Evolutionary conservation across 2,888 invertebrate genomes (phyloP), one percentile per base, ranked within the genome.

Genomic region (Chromoteleia sp.): DNA sequence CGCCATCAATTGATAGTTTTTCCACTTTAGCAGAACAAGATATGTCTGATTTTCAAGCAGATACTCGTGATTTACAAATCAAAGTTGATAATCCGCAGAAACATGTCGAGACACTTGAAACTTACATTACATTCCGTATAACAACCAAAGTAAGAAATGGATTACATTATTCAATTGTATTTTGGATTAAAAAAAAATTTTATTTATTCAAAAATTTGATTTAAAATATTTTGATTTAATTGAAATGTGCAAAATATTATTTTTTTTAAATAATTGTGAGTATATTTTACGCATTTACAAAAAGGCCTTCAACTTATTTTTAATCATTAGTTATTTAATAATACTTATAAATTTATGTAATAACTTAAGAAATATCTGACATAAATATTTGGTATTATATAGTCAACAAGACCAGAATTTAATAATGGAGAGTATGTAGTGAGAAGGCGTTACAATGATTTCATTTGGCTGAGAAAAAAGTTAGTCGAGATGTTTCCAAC

Each of bases 21-120:
- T 94, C 94, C 1, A 93, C 94, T 17, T 91, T 94, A 74, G 93
- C 93, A 43, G 94, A 94, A 82, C 93, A 93, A 50, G 94, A 94
- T 84, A 92, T 93, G 39, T 93, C 93, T 0, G 94, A 94, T 83
- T 91, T 93, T 79, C 93, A 93, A 81, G 89, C 93, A 84, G 94
- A 94, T 84, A 93, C 92, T 67, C 91, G 93, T 4, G 95, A 95
- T 88, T 89, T 95, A 12, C 94, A 94, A 89, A 94, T 95, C 2
- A 93, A 94, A 89, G 94, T 96, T 30, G 96, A 95, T 87, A 95
- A 94, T 91, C 95, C 95, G 4, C 95, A 95, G 86, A 95, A 95
- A 88, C 95, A 95, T 90, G 92, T 94, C 50, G 95, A 95, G 85
- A 94, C 95, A 0, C 92, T 95, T 86, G 96, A 95, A 88, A 95